Evolutionary conservation across 2,797 vertebrate genomes (phyloP).

Genomic region (Parauchenoglanis ngamensis): DNA sequence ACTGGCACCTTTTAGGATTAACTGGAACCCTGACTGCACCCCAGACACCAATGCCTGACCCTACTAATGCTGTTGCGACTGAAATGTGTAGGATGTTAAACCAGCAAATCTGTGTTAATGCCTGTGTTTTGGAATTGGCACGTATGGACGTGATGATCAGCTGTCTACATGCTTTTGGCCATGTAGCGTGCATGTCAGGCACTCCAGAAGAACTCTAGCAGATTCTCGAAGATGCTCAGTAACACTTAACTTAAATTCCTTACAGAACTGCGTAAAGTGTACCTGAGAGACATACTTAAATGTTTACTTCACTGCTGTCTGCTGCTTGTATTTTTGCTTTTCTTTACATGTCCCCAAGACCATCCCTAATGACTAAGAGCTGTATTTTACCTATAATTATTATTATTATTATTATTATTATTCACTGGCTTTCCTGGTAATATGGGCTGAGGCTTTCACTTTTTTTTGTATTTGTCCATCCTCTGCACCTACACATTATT

Average conservation of each 20-base stretch:
- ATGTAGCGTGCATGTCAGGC: neutral
- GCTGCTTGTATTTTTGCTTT: neutral
- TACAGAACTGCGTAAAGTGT: neutral
- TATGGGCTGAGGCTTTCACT: neutral
- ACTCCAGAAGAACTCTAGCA: neutral
- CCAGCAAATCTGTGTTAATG: neutral
- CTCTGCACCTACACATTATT: slow-evolving; percentile 21
- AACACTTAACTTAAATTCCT: neutral
- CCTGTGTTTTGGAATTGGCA: neutral
- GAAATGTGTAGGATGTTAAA: neutral
- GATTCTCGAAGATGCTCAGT: neutral
- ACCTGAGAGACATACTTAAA: neutral
- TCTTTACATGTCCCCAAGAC: no score
- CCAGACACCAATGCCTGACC: neutral
- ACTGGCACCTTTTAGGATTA: neutral
- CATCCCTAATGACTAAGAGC: neutral
- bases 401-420: neutral
- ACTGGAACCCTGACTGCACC: neutral
- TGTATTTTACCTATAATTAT: neutral
- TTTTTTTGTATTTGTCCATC: neutral
- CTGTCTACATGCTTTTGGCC: neutral
- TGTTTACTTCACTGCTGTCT: neutral
- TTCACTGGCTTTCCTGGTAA: neutral
- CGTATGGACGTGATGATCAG: neutral
- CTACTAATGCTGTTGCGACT: neutral